These are phyloP conservation scores for Drosophila emarginata DNA, from an alignment of 2,888 invertebrate species.

Conservation along the genomic window DNA sequence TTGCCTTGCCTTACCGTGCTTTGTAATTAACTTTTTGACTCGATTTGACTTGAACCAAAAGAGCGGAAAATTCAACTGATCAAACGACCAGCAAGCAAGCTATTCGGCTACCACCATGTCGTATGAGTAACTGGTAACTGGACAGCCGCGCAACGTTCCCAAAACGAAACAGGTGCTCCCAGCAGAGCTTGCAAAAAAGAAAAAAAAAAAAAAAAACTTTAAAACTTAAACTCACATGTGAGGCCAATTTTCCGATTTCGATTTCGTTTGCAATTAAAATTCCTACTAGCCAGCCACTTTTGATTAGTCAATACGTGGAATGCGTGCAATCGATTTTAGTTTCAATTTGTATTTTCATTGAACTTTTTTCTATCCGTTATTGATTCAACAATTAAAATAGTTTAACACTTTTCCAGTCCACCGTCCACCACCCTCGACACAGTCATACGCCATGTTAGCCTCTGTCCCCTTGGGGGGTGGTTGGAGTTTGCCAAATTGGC, in stretches of 20 bases:
- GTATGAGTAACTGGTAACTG: constrained; percentile 45
- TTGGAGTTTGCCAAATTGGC: constrained; percentile 53
- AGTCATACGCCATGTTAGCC: constrained; percentile 42
- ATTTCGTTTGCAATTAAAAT: constrained; percentile 72
- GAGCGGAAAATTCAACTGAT: constrained; percentile 11
- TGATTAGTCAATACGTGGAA: constrained; percentile 56
- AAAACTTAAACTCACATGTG: constrained; percentile 13
- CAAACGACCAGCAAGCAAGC: not conserved
- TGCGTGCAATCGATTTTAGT: constrained; percentile 62
- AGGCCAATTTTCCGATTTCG: constrained; percentile 57
- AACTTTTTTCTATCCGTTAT: not conserved
- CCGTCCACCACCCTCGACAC: not conserved
- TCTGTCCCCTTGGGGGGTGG: constrained; percentile 18
- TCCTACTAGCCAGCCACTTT: constrained; percentile 55
- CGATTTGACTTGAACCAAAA: constrained; percentile 57
- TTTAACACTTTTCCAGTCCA: constrained; percentile 27
- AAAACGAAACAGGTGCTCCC: constrained; percentile 29
- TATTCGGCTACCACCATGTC: constrained; percentile 39
- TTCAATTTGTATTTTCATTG: constrained; percentile 67
- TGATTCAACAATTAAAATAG: constrained; percentile 62
- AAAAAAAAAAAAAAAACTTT: no score
- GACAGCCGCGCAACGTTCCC: constrained; percentile 12
- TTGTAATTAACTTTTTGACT: constrained; percentile 75
- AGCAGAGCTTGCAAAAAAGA: not conserved
- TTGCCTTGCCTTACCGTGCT: constrained; percentile 6